Evolutionary conservation across 1,140 invertebrate species (phyloP).

Genomic region (Plectus sambesii): DNA sequence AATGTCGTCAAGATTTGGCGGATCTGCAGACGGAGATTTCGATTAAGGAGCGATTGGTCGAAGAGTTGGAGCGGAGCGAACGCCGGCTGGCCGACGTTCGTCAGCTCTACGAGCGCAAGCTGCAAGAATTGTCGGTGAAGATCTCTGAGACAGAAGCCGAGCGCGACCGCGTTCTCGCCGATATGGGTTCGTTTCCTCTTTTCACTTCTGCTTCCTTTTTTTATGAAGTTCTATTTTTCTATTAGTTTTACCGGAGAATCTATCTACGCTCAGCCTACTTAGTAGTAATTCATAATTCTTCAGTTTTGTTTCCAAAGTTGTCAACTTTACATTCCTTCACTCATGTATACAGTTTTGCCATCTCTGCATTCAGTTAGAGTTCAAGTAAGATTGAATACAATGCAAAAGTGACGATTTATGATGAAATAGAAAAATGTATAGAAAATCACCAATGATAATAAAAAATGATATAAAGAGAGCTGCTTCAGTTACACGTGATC

Average conservation of each 20-base stretch:
- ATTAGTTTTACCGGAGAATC: no score
- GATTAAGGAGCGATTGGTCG: constrained; percentile 57
- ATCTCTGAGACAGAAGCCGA: constrained; percentile 82
- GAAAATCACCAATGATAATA: constrained; percentile 22
- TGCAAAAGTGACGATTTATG: no score
- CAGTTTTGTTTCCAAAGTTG: no score
- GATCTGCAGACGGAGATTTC: constrained; percentile 30
- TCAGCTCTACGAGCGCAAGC: constrained; percentile 83
- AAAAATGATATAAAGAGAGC: constrained; percentile 7
- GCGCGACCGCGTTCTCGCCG: constrained; percentile 61
- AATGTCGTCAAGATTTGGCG: constrained; percentile 26
- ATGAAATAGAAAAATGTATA: constrained; percentile 20
- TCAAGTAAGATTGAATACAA: no score
- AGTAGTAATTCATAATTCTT: no score
- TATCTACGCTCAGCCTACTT: no score
- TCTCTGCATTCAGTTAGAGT: no score
- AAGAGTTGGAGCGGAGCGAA: constrained; percentile 79
- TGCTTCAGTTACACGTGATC: constrained; percentile 21
- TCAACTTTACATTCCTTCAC: no score
- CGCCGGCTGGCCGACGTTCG: constrained; percentile 66
- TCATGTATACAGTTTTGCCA: no score
- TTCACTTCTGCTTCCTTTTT: no score
- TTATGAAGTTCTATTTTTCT: no score
- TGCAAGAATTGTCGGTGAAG: constrained; percentile 70
- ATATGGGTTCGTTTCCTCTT: no score